Base-by-base conservation (phyloP, 2,888 invertebrate genomes). In the Notocelia uddmanniana region DNA sequence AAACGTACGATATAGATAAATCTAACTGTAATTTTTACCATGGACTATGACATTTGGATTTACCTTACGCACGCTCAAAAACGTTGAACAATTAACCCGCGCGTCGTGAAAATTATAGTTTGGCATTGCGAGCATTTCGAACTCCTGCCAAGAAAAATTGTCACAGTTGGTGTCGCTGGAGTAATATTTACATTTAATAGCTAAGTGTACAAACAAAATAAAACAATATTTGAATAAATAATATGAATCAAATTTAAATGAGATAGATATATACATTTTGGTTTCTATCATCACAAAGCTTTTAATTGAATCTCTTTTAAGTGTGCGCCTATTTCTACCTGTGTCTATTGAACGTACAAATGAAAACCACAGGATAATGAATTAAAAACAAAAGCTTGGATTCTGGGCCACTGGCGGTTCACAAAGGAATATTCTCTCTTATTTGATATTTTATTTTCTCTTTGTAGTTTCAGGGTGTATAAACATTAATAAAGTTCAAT, bases 401-500 rank as follows among this genome's bases (percentile, higher is more conserved):
- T 41, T 63, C 63, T 19, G 48, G 64, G 50, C 69, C 63, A 57
- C n/a, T 48, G 50, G 57, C 18, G 69, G 50, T 23, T 63, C 63
- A 64, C 55, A 69, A 64, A 69, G 69, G 63, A 70, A 37, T 68
- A 52, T 48, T 69, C 21, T 60, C 52, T 63, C 9, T 63, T 55
- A 62, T 69, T 69, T 60, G 10, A 57, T 58, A 52, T 26, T 57
- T 15, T 19, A 23, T 69, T 57, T 63, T 58, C 19, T 55, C 34
- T 69, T 18, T 37, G 57, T 50, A 50, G 34, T 48, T 54, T 57
- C 48, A 58, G 34, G 5, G 21, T 6, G 19, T 21, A 58, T 63
- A 23, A 50, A 21, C 21, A 34, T 57, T 50, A 45, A 67, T 45
- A 67, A 67, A 31, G 55, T 45, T 41, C 26, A 45, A 37, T 54